Conservation (phyloP, 2,113 vertebrate genomes). For the Ariopsis seemanni region DNA sequence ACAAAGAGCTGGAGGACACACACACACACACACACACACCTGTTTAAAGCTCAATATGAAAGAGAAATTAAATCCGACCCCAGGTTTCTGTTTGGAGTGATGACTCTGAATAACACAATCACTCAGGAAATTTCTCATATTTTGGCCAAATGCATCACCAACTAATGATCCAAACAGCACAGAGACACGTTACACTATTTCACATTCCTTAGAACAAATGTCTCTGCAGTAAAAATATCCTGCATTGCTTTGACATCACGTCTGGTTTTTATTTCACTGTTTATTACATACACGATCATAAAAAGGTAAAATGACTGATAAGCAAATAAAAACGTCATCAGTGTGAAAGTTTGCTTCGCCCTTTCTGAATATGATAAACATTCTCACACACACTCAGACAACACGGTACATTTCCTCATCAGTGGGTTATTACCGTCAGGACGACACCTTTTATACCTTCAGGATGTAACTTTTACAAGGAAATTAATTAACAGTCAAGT, state of each 20-base stretch:
- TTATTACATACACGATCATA: background rate
- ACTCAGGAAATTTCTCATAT: background rate
- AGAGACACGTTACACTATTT: background rate
- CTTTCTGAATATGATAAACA: background rate
- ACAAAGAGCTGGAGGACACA: conserved; percentile 10
- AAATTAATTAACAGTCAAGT: background rate
- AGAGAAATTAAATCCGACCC: background rate
- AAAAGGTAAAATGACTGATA: background rate
- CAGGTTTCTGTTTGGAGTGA: background rate
- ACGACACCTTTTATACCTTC: background rate
- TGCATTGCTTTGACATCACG: no score
- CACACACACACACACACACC: conserved; percentile 21
- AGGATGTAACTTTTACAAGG: no score
- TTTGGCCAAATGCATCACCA: background rate
- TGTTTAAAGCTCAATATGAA: background rate
- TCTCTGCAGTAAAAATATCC: background rate
- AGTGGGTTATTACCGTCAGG: background rate
- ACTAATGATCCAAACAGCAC: background rate
- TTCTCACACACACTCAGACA: background rate
- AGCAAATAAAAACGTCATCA: background rate
- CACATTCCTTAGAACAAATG: background rate
- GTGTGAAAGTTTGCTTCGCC: background rate
- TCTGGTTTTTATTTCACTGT: background rate
- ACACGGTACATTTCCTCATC: background rate
- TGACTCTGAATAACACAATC: background rate